Base-by-base conservation (phyloP, 2,797 vertebrate species). In the Ctenosaura bakeri region DNA sequence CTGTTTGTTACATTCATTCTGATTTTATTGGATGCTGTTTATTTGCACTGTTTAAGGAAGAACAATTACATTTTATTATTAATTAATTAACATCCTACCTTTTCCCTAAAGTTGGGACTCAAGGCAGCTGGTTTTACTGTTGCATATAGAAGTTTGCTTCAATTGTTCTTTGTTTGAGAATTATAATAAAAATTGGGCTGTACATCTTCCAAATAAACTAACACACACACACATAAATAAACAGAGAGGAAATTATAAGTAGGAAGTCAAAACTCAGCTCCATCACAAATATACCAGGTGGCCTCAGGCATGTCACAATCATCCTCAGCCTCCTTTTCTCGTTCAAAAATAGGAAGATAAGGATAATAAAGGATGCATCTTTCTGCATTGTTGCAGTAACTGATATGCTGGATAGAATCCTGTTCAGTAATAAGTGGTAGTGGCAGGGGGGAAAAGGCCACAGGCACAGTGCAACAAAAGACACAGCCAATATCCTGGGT, bases 81-180 rank as follows among this genome's bases (percentile, higher is more conserved):
- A 22, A 64, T 20, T 69, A 29, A 69, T 69, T 69, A 32, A 13
- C 66, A 69, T 69, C 8, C 29, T 69, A 10, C 66, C 66, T 69
- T 69, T 13, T 13, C 29, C 66, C 66, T 9, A 69, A 69, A 69
- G 29, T 29, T 69, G 10, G 29, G 66, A 32, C 3, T 69, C 66
- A 69, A 32, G 22, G 32, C 22, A 22, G 69, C 20, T 12, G 3
- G 46, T 35, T 35, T 86, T 13, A 50, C 22, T 52, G 22, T 14
- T 69, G 78, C 6, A 5, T 86, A 42, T 10, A 12, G 24, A 32
- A 26, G 3, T 80, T 56, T 80, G n/a, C 73, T 86, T 73, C 42
- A n/a, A 73, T 74, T 50, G 35, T 73, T 79, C 50, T 78, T 50
- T 76, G 77, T 54, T 73, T 81, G 38, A 50, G 54, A 90, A 90